Base-by-base conservation (phyloP, 2,797 vertebrate species). In the Falco biarmicus region DNA sequence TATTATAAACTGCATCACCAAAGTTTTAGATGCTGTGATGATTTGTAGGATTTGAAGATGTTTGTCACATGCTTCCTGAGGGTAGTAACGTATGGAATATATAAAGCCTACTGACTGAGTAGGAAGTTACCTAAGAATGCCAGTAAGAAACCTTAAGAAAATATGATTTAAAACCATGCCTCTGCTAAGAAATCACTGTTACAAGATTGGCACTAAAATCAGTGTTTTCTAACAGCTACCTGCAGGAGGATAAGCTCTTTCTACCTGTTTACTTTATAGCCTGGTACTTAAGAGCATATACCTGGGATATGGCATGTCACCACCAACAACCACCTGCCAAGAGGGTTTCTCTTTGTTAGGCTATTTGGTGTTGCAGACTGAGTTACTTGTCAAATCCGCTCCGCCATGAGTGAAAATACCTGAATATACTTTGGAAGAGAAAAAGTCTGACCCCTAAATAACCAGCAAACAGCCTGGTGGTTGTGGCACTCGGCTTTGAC, bases 101-200 rank as follows among this genome's bases (percentile, higher is more conserved):
- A 43, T 25, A 77, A 83, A 78, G 20, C 32, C 43, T 61, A 21
- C 13, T 50, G 63, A 41, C 5, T 20, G 10, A 69, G 13, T 31
- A 70, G 61, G 48, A 78, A 93, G 26, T 31, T 60, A 45, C 15
- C 16, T 53, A 68, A 51, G 57, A 73, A 65, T 9, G 26, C 3
- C 32, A 45, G 28, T 48, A 92, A 86, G 47, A 88, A 92, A 84
- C 17, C 10, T 78, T 39, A 56, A 63, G 61, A 78, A 93, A 71
- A 66, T 21, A 43, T 4, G 7, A 66, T 59, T 59, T 56, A 43
- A 75, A 47, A 53, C 17, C 0, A 0, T 15, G 28, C 15, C 28
- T 80, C 34, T 54, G 48, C n/a, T 77, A 51, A 48, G 64, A 86
- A 82, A 76, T 57, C 51, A 63, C 24, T 65, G 78, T 17, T 47